Conservation (phyloP, 2,797 vertebrate genomes). For the Macroramphosus scolopax region DNA sequence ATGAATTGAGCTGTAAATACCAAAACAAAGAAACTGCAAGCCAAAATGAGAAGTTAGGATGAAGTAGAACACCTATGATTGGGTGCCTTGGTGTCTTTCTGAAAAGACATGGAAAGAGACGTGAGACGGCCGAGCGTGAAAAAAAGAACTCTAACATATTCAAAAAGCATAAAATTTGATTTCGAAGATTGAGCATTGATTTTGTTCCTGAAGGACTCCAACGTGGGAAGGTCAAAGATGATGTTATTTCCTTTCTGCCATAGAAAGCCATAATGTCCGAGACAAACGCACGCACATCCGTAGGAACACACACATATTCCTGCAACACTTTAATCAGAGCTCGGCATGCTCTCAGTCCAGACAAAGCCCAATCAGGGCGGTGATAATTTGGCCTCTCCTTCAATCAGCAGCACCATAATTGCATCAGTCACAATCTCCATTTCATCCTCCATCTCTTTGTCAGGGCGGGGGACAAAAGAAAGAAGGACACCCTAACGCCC, state of each 20-base stretch:
- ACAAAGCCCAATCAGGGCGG: slow-evolving; percentile 80
- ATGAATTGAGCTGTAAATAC: no score
- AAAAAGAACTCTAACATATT: slow-evolving; percentile 6
- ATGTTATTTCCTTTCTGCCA: slow-evolving; percentile 30
- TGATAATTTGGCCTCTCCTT: slow-evolving; percentile 84
- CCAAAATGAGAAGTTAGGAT: no score
- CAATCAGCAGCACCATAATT: slow-evolving; percentile 81
- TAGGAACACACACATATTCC: slow-evolving; percentile 39
- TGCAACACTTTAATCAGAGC: slow-evolving; percentile 80
- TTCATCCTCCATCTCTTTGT: slow-evolving; percentile 78
- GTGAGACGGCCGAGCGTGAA: no score
- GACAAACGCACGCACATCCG: slow-evolving; percentile 36
- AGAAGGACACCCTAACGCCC: slow-evolving; percentile 63
- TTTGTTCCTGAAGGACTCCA: slow-evolving; percentile 34
- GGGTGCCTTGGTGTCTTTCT: no score
- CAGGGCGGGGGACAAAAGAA: slow-evolving; percentile 61
- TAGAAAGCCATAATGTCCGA: slow-evolving; percentile 34
- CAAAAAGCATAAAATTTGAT: slow-evolving; percentile 35
- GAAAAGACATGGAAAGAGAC: not conserved
- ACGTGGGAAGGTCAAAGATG: slow-evolving; percentile 65
- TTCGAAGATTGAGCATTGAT: slow-evolving; percentile 27
- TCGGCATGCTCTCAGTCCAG: slow-evolving; percentile 72
- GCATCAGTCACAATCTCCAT: slow-evolving; percentile 82
- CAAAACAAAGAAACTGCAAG: no score
- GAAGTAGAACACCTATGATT: no score